Conservation (phyloP, 2,113 vertebrate species). For the Sorex araneus region DNA sequence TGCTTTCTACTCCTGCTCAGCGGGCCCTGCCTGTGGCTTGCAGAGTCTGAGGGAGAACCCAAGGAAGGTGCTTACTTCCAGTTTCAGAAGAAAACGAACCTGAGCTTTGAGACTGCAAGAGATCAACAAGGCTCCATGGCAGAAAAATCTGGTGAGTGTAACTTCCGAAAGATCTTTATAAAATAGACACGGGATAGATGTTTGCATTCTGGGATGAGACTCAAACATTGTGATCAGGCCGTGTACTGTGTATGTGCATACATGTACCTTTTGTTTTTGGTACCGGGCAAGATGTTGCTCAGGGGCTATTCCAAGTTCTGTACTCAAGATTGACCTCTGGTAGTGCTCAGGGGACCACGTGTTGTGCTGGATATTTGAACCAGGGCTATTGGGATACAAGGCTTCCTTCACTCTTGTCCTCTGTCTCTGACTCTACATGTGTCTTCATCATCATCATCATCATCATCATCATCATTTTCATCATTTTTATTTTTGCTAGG, state of each 20-base stretch:
- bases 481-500: too few relatives aligned
- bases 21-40: neutral
- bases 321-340: too few relatives aligned
- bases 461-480: too few relatives aligned
- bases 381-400: too few relatives aligned
- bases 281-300: too few relatives aligned
- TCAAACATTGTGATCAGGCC: conserved; percentile 41
- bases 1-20: neutral
- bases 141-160: neutral
- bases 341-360: too few relatives aligned
- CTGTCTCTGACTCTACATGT: too few relatives aligned
- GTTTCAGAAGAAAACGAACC: neutral
- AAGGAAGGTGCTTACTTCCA: neutral
- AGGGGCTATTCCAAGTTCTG: too few relatives aligned
- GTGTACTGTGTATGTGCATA: neutral
- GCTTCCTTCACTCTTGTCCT: too few relatives aligned
- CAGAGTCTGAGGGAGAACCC: neutral
- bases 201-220: neutral
- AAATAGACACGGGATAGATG: neutral
- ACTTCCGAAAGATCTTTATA: neutral
- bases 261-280: too few relatives aligned
- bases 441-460: too few relatives aligned
- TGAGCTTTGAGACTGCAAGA: neutral
- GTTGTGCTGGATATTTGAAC: too few relatives aligned
- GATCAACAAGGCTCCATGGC: neutral